Percentiles rank a stretch among this genome's conserved stretches.
Evolutionary conservation across 2,797 vertebrate genomes (phyloP).

Genomic region (Valencia hispanica): DNA sequence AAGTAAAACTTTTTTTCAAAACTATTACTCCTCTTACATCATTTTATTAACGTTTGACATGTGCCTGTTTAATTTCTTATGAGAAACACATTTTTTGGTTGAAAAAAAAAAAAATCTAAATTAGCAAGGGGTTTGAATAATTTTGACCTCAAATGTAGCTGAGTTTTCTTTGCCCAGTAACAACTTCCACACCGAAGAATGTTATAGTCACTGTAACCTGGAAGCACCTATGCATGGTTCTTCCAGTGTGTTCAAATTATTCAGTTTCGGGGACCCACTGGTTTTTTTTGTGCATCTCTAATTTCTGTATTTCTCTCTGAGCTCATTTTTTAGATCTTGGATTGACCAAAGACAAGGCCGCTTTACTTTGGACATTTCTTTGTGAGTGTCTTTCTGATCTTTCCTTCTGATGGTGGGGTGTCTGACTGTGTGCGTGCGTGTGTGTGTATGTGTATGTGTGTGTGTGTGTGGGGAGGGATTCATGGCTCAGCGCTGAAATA

Average conservation of each 20-base stretch:
- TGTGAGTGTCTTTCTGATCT: constrained; percentile 62
- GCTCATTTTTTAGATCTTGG: constrained; percentile 26
- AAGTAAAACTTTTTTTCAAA: not conserved
- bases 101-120: not conserved
- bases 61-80: not conserved
- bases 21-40: not conserved
- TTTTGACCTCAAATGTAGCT: not conserved
- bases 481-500: constrained; percentile 75
- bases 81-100: not conserved
- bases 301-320: constrained; percentile 10
- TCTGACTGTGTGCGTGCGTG: not conserved
- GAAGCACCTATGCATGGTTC: not conserved
- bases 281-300: not conserved
- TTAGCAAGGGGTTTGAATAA: not conserved
- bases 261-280: not conserved
- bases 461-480: constrained; percentile 34
- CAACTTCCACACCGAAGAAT: not conserved
- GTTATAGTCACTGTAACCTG: not conserved
- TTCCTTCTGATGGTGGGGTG: constrained; percentile 39
- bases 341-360: constrained; percentile 40
- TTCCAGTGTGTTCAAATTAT: not conserved
- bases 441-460: not conserved
- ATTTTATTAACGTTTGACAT: not conserved
- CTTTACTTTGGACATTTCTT: constrained; percentile 60
- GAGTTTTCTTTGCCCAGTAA: not conserved